Evolutionary conservation across 2,888 invertebrate species (phyloP).

Genomic region (Alloscopus bannaensis): DNA sequence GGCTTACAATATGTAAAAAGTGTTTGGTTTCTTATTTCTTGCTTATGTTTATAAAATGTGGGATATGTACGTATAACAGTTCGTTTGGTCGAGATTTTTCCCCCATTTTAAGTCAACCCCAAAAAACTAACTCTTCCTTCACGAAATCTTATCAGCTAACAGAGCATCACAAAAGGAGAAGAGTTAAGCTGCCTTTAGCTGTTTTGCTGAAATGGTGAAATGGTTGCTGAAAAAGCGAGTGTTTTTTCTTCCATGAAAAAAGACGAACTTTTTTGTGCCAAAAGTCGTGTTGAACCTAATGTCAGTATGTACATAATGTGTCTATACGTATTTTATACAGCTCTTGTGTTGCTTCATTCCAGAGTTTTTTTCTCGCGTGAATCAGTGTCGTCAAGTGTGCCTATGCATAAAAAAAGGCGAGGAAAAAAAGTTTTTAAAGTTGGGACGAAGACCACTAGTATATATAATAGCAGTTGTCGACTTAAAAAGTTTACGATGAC

Average conservation of each 20-base stretch:
- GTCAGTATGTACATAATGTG: background rate
- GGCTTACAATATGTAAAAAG: no score
- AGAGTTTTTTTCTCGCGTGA: slow-evolving; percentile 22
- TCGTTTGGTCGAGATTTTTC: background rate
- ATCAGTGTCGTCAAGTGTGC: slow-evolving; percentile 53
- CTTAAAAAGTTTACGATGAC: slow-evolving; percentile 36
- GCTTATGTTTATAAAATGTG: background rate
- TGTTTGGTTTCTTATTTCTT: background rate
- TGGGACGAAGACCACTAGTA: slow-evolving; percentile 35
- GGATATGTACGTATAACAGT: background rate
- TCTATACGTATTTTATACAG: background rate
- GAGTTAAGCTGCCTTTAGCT: slow-evolving; percentile 49
- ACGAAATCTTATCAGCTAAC: slow-evolving; percentile 42
- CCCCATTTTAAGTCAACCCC: slow-evolving; percentile 33
- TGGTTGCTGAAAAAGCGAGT: slow-evolving; percentile 29
- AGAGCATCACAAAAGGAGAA: slow-evolving; percentile 15
- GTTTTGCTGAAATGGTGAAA: slow-evolving; percentile 41
- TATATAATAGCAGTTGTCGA: slow-evolving; percentile 54
- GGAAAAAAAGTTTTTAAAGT: slow-evolving; percentile 35
- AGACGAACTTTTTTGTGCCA: slow-evolving; percentile 51
- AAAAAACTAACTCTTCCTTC: slow-evolving; percentile 31
- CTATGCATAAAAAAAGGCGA: slow-evolving; percentile 37
- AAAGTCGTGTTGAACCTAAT: slow-evolving; percentile 26
- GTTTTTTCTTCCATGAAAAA: slow-evolving; percentile 53
- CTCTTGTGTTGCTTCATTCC: slow-evolving; percentile 39